Evolutionary conservation across 2,113 vertebrate species (phyloP), one percentile per base, ranked within the genome.

Genomic region (Phaethornis superciliosus): DNA sequence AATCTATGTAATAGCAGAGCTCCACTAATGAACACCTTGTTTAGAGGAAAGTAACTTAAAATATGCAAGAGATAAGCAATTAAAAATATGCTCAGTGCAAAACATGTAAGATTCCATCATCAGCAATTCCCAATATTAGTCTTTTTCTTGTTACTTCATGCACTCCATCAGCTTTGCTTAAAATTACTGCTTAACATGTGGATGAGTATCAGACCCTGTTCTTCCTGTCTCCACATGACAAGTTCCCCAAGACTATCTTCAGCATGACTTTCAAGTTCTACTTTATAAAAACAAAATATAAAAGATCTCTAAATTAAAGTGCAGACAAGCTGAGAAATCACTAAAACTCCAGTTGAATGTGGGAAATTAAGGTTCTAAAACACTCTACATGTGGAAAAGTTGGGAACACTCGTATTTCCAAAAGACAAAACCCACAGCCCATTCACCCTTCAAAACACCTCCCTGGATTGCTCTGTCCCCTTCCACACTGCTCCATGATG

Each of bases 31-130:
- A 85, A 32, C 7, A 62, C 7, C 11, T 81, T 24, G 33, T 72
- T 90, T 59, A 76, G 12, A 74, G 37, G 51, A 69, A 85, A 94
- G 79, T 35, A 81, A 87, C 76, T 72, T 69, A 80, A 5, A 35
- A 6, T 11, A 26, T 0, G 0, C 22, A 37, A 74, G 32, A 9
- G 28, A 55, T 22, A 89, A 87, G 37, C 28, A 85, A 69, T 76
- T 90, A 26, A 37, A 91, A 84, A 7, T 4, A 80, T 4, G 6
- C 15, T 47, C 30, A 24, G 1, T 28, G 47, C 76, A 88, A 75
- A 80, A 37, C 32, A 54, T 12, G 5, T 75, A 70, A 75, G 35
- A 82, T 69, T 89, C 63, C 18, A 32, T 58, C 54, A 63, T 37
- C 47, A n/a, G 24, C 63, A 15, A 51, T n/a, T 74, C 71, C 67